phyloP scores from a whole-genome alignment of 1,140 invertebrate genomes.

The Muscidifurax raptorellus region DNA sequence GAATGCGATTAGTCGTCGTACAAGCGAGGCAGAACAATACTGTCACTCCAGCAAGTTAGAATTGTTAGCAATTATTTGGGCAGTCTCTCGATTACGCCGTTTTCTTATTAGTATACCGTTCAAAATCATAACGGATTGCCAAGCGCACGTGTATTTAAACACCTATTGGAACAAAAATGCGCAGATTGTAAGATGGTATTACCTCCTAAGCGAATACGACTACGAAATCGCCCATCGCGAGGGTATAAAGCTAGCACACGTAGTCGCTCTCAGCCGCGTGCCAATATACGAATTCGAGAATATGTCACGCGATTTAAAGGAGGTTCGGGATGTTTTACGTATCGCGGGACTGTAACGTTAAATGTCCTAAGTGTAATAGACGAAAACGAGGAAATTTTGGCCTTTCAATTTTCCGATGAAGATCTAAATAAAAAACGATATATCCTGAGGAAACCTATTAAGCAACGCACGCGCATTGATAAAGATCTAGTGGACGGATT shows the following conservation, averaged over 20 bases:
- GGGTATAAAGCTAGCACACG: constrained; percentile 20
- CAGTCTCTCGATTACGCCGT: constrained; percentile 34
- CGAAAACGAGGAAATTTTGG: constrained; percentile 31
- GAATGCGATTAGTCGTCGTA: constrained; percentile 54
- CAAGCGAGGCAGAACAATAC: constrained; percentile 53
- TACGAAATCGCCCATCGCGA: constrained; percentile 27
- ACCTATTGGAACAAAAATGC: constrained; percentile 38
- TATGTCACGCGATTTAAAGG: not conserved
- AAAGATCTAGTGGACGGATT: not conserved
- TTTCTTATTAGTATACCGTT: constrained; percentile 52
- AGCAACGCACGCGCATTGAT: not conserved
- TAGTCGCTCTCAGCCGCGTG: constrained; percentile 26
- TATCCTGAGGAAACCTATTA: too few relatives aligned
- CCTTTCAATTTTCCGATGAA: constrained; percentile 35
- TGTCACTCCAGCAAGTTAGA: constrained; percentile 60
- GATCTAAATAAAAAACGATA: constrained; percentile 26
- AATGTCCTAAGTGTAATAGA: not conserved
- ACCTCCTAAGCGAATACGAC: constrained; percentile 28
- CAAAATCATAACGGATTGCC: constrained; percentile 49
- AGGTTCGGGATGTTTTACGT: not conserved
- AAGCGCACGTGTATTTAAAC: constrained; percentile 38
- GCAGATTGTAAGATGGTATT: constrained; percentile 37
- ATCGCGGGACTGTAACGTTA: not conserved
- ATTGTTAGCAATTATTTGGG: constrained; percentile 54
- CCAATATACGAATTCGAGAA: not conserved